These are phyloP conservation scores for Arctia plantaginis DNA, from an alignment of 2,888 invertebrate genomes.

Conservation along the genomic window DNA sequence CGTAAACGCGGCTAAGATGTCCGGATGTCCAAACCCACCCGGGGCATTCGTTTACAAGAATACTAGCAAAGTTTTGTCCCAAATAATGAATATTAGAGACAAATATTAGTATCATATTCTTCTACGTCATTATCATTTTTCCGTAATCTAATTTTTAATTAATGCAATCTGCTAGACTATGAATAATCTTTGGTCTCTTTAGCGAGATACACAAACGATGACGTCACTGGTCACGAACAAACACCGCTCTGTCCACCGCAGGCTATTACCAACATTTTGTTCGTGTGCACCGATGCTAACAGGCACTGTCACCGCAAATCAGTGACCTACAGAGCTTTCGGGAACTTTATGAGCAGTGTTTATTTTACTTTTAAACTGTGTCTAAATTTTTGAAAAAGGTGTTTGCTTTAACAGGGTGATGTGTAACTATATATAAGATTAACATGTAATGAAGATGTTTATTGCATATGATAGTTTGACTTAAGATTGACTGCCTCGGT, in stretches of 20 bases:
- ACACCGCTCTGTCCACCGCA: constrained; percentile 47
- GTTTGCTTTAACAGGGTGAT: not conserved
- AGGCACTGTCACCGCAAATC: constrained; percentile 54
- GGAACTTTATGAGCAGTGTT: constrained; percentile 33
- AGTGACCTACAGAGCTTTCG: constrained; percentile 37
- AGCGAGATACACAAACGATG: constrained; percentile 43
- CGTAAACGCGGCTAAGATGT: too few relatives aligned
- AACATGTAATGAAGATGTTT: too few relatives aligned
- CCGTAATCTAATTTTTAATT: not conserved
- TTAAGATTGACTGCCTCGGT: too few relatives aligned
- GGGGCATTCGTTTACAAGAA: too few relatives aligned
- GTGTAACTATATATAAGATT: not conserved
- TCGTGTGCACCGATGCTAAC: constrained; percentile 51
- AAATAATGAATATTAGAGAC: too few relatives aligned
- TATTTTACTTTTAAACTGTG: not conserved
- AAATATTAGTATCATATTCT: too few relatives aligned
- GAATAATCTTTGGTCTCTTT: constrained; percentile 30
- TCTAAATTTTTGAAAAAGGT: not conserved
- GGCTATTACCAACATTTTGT: constrained; percentile 46
- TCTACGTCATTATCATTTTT: too few relatives aligned
- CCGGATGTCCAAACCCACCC: too few relatives aligned
- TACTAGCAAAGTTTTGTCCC: too few relatives aligned
- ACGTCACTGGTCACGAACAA: constrained; percentile 53
- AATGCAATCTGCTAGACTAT: not conserved
- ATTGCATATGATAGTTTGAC: too few relatives aligned